Base-by-base conservation (phyloP, 2,797 vertebrate species). In the Myotis planiceps region DNA sequence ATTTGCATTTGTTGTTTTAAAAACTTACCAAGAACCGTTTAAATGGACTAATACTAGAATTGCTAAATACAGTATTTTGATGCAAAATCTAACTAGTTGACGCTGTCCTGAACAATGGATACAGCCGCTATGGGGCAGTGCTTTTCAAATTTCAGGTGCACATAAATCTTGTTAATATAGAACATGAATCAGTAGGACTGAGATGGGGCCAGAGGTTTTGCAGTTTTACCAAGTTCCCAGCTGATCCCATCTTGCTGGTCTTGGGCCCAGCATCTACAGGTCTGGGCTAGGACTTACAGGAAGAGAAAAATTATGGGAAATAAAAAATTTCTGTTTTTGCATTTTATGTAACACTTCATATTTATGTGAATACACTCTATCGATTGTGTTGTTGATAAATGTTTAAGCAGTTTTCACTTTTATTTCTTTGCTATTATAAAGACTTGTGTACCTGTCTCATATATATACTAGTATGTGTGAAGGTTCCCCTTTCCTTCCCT, bases 381-480 rank as follows among this genome's bases (percentile, higher is more conserved):
- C 18, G 6, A 25, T 45, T 74, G 65, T 53, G 12, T 42, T 75
- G 60, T n/a, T 37, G 34, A 23, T 53, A 74, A 45, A 6, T 9
- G 10, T 53, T 29, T 37, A 55, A 6, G 27, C 39, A 25, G 23
- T 86, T 88, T 86, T 6, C 3, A 49, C 8, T 23, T 25, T 34
- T 37, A n/a, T 42, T 2, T 8, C 39, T 42, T 45, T 72, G 49
- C 15, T 29, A 32, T 87, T 14, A 29, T 49, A 72, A 69, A 80
- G 16, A 39, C 12, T 32, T n/a, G 9, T 49, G 10, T 51, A 19
- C 14, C 21, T 74, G 10, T 45, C 19, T 80, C 19, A 51, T 90
- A 58, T 2, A 45, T 5, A 23, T 3, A 16, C 0, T 2, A 0
- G 2, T 0, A 2, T 0, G 1, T n/a, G 3, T 16, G 42, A 32